Percentiles rank a stretch among this genome's conserved stretches.
Evolutionary conservation across 1,140 invertebrate species (phyloP).

Genomic region (Leptonema lineaticorne): DNA sequence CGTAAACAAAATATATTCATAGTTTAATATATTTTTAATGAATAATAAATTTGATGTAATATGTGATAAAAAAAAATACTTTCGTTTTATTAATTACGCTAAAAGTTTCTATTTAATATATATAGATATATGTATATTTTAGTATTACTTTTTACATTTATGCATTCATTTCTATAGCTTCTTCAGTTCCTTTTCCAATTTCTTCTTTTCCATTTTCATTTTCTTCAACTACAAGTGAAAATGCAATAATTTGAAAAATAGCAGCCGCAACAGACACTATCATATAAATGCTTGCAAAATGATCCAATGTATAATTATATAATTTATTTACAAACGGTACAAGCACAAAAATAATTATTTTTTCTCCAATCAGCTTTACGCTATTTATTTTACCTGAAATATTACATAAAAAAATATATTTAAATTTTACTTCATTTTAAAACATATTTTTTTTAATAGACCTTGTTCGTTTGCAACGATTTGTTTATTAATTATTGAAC

Average conservation of each 20-base stretch:
- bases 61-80: not conserved
- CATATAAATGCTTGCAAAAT: not conserved
- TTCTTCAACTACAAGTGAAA: not conserved
- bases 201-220: not conserved
- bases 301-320: not conserved
- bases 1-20: not conserved
- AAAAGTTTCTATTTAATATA: not conserved
- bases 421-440: not conserved
- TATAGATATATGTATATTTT: too few species aligned
- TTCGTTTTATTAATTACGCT: not conserved
- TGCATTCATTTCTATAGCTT: not conserved
- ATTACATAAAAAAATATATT: not conserved
- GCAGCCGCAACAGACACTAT: not conserved
- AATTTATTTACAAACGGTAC: not conserved
- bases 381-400: not conserved
- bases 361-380: not conserved
- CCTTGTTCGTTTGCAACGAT: not conserved
- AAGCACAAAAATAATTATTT: not conserved
- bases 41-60: not conserved
- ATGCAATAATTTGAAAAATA: not conserved
- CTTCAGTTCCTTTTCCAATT: not conserved
- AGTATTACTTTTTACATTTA: not conserved
- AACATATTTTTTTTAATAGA: not conserved
- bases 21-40: not conserved
- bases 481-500: not conserved